Conservation (phyloP, 2,797 vertebrate genomes). For the Gouania willdenowi region DNA sequence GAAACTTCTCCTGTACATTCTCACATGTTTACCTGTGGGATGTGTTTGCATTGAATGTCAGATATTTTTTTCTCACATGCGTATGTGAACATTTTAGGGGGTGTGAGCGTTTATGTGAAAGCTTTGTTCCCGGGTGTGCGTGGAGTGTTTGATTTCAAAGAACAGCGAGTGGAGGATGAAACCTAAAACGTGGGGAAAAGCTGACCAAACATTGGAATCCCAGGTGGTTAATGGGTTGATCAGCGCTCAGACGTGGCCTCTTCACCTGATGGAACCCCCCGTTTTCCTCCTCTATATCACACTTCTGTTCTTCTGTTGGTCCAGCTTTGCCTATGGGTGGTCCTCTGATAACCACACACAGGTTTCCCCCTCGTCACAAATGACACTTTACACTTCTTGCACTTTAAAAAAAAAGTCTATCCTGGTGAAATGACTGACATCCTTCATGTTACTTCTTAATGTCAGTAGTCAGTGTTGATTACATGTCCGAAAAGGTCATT, state of each 20-base stretch:
- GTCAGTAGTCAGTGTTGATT: too few species aligned
- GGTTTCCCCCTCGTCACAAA: conserved; percentile 46
- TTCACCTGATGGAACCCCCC: conserved; percentile 50
- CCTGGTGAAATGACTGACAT: too few species aligned
- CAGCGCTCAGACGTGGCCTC: conserved; percentile 60
- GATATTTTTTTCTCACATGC: neutral
- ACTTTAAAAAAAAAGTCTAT: too few species aligned
- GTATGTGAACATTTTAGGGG: neutral
- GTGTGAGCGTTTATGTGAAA: neutral
- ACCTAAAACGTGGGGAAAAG: conserved; percentile 71
- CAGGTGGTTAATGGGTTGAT: conserved; percentile 84
- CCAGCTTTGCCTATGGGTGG: conserved; percentile 75
- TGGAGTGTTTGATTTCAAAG: conserved; percentile 73
- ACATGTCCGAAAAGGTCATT: too few species aligned
- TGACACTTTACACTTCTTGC: too few species aligned
- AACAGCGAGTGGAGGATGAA: conserved; percentile 70
- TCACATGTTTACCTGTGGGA: neutral
- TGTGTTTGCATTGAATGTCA: neutral
- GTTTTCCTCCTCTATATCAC: conserved; percentile 83
- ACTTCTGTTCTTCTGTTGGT: conserved; percentile 70
- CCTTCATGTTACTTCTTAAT: too few species aligned
- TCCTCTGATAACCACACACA: conserved; percentile 61
- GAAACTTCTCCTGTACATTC: too few species aligned
- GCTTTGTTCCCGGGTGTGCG: conserved; percentile 45
- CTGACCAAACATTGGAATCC: conserved; percentile 78